Evolutionary conservation across 1,140 invertebrate species (phyloP).

Genomic region (Nasonia vitripennis): DNA sequence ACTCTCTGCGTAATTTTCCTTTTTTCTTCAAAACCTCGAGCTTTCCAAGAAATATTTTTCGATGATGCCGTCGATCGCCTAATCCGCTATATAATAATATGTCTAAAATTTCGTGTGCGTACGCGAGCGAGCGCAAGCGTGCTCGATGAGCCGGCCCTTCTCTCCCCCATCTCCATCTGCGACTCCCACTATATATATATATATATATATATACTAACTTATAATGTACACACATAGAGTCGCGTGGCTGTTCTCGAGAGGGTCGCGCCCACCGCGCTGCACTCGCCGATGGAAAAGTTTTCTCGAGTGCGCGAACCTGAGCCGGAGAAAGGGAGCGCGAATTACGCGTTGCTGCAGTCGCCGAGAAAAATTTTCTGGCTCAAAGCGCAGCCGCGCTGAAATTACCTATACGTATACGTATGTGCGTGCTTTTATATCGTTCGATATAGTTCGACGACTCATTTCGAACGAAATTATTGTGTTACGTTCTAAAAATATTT

Average conservation of each 20-base stretch:
- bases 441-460: no score
- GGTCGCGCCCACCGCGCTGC: neutral
- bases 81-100: no score
- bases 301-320: slow-evolving; percentile 44
- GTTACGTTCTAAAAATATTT: no score
- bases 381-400: neutral
- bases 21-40: no score
- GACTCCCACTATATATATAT: neutral
- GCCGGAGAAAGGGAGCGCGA: slow-evolving; percentile 33
- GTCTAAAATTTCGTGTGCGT: no score
- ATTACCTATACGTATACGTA: neutral
- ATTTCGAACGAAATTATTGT: no score
- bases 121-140: neutral
- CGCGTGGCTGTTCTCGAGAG: slow-evolving; percentile 1
- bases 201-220: neutral
- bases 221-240: neutral
- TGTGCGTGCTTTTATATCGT: no score
- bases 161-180: slow-evolving; percentile 18
- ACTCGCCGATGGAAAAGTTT: slow-evolving; percentile 36
- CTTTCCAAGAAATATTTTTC: no score
- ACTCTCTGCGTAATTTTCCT: neutral
- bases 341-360: slow-evolving; percentile 1
- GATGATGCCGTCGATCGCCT: no score
- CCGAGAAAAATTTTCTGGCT: neutral
- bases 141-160: slow-evolving; percentile 1